Conservation (phyloP, 2,797 vertebrate genomes). For the Sebastes trivittatus region DNA sequence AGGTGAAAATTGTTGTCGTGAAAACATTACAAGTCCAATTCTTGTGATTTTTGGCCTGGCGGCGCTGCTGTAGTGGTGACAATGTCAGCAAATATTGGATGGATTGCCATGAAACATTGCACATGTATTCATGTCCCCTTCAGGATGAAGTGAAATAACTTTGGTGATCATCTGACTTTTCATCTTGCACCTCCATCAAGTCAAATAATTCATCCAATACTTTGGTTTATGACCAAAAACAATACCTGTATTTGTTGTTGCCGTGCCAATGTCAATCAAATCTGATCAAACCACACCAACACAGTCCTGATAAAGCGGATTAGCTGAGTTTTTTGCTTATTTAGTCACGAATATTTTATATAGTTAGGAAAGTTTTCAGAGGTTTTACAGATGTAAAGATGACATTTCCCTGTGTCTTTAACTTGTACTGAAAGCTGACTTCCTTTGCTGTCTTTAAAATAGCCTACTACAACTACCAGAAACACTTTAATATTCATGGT, state of each 20-base stretch:
- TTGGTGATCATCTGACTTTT: background rate
- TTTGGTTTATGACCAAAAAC: background rate
- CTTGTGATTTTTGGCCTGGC: background rate
- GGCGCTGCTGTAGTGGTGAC: background rate
- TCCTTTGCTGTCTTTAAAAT: background rate
- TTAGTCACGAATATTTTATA: background rate
- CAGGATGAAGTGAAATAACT: background rate
- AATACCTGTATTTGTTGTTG: background rate
- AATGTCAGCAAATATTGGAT: background rate
- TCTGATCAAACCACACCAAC: too few species aligned
- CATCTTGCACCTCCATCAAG: background rate
- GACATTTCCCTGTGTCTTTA: background rate
- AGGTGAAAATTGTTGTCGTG: background rate
- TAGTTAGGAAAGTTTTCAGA: background rate
- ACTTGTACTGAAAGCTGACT: too few species aligned
- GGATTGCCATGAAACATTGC: background rate
- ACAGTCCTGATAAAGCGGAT: fast-evolving
- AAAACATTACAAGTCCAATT: background rate
- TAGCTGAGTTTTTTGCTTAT: background rate
- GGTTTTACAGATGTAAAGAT: background rate
- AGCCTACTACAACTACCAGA: background rate
- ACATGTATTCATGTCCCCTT: background rate
- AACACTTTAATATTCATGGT: background rate
- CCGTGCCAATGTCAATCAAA: too few species aligned
- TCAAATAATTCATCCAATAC: background rate